These are phyloP conservation scores for Parambassis ranga DNA, from an alignment of 2,797 vertebrate genomes.

Conservation along the genomic window DNA sequence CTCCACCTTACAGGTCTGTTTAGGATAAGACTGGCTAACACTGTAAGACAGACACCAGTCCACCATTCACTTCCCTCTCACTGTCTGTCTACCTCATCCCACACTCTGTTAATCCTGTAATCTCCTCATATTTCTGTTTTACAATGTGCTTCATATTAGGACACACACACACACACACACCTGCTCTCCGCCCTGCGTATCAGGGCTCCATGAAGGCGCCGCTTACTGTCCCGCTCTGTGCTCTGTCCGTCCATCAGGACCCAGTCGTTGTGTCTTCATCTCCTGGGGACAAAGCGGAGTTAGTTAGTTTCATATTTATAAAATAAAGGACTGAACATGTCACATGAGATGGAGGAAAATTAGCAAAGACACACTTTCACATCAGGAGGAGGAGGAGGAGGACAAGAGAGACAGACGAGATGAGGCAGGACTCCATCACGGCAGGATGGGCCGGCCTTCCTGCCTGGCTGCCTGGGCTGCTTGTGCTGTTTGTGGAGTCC, in stretches of 20 bases:
- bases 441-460: conserved; percentile 26
- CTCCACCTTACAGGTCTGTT: conserved; percentile 45
- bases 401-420: conserved; percentile 4
- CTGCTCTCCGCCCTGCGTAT: conserved; percentile 59
- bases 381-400: not conserved
- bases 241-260: conserved; percentile 51
- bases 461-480: conserved; percentile 22
- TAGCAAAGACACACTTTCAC: not conserved
- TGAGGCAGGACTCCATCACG: conserved; percentile 18
- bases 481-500: conserved; percentile 69
- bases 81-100: not conserved
- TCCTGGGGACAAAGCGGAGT: conserved; percentile 38
- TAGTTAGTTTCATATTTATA: fast-evolving
- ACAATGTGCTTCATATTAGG: not conserved
- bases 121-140: not conserved
- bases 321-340: no score
- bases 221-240: conserved; percentile 53
- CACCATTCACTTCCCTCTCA: not conserved
- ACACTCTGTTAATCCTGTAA: not conserved
- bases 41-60: conserved; percentile 11
- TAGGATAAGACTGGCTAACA: conserved; percentile 16
- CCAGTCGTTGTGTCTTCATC: conserved; percentile 54
- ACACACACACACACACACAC: conserved; percentile 41
- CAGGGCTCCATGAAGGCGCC: conserved; percentile 68
- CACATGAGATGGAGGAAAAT: not conserved